Conservation (phyloP, 1,140 invertebrate genomes). For the Lineus longissimus region DNA sequence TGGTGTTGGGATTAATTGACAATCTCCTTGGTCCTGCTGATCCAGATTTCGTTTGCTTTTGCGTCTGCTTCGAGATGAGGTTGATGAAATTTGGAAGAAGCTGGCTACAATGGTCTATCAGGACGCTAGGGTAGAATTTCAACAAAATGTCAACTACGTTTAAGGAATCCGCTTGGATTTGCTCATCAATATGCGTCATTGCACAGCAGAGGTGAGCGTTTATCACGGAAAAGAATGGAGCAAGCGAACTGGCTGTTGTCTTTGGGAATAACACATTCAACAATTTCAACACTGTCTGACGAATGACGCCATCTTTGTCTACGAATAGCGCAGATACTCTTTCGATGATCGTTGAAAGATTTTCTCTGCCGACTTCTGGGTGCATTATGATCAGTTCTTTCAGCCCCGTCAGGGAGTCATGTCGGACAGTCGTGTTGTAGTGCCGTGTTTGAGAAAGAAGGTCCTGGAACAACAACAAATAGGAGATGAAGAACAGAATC, state of each 20-base stretch:
- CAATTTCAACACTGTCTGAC: slow-evolving; percentile 66
- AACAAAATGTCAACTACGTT: slow-evolving; percentile 66
- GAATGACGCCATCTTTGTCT: slow-evolving; percentile 68
- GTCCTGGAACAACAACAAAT: slow-evolving; percentile 65
- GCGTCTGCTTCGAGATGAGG: slow-evolving; percentile 61
- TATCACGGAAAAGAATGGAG: slow-evolving; percentile 70
- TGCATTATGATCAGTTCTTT: slow-evolving; percentile 64
- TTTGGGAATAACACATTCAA: slow-evolving; percentile 62
- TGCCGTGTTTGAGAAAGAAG: slow-evolving; percentile 71
- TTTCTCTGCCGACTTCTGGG: slow-evolving; percentile 57
- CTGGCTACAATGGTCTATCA: slow-evolving; percentile 64
- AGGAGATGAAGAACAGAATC: background rate
- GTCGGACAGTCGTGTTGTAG: slow-evolving; percentile 68
- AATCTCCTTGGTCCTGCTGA: slow-evolving; percentile 20
- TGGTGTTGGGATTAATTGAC: slow-evolving; percentile 36
- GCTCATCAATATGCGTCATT: slow-evolving; percentile 78
- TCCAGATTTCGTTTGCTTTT: slow-evolving; percentile 22
- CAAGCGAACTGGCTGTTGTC: slow-evolving; percentile 53
- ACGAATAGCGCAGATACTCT: slow-evolving; percentile 66
- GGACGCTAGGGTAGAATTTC: slow-evolving; percentile 59
- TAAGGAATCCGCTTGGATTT: slow-evolving; percentile 77
- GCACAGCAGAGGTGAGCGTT: slow-evolving; percentile 75
- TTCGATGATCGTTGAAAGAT: slow-evolving; percentile 67
- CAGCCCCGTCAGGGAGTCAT: slow-evolving; percentile 68
- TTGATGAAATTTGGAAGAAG: slow-evolving; percentile 74